A percentile compares a stretch with the other conserved stretches of the same genome.
phyloP scores from a whole-genome alignment of 2,888 invertebrate species.

The Dichetophora obliterata region DNA sequence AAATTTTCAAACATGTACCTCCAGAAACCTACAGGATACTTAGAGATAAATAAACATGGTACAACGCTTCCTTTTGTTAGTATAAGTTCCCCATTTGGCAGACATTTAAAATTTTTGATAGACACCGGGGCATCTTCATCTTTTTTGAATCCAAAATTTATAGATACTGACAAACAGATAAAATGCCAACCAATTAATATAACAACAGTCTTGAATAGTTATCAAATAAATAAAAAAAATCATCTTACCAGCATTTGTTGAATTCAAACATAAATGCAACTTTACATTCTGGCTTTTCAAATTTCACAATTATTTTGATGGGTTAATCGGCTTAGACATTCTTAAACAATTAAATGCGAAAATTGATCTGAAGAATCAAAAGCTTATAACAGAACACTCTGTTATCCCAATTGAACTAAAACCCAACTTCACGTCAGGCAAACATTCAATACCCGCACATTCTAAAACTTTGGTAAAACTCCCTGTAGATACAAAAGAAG shows the following conservation, averaged over 20 bases:
- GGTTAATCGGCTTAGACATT: neutral
- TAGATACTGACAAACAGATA: too few species aligned
- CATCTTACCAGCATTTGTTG: neutral
- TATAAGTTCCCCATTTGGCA: too few species aligned
- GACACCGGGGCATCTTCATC: too few species aligned
- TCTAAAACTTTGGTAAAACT: slow-evolving; percentile 30
- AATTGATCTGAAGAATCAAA: slow-evolving; percentile 27
- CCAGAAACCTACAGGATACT: too few species aligned
- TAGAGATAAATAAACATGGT: too few species aligned
- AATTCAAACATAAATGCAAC: slow-evolving; percentile 23
- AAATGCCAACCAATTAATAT: too few species aligned
- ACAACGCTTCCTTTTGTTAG: too few species aligned
- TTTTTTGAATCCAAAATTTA: too few species aligned
- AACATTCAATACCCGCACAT: slow-evolving; percentile 6
- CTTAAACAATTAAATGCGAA: slow-evolving; percentile 23
- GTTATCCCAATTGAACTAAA: slow-evolving; percentile 3
- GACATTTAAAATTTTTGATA: too few species aligned
- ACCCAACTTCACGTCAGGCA: slow-evolving; percentile 31
- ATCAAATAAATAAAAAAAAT: neutral
- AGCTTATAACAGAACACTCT: slow-evolving; percentile 10
- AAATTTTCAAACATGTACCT: too few species aligned
- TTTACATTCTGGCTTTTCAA: slow-evolving; percentile 27
- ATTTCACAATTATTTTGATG: neutral
- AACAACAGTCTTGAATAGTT: too few species aligned
- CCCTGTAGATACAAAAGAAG: slow-evolving; percentile 18